Evolutionary conservation across 2,888 invertebrate genomes (phyloP).

Genomic region (Drosophila imparisetae): DNA sequence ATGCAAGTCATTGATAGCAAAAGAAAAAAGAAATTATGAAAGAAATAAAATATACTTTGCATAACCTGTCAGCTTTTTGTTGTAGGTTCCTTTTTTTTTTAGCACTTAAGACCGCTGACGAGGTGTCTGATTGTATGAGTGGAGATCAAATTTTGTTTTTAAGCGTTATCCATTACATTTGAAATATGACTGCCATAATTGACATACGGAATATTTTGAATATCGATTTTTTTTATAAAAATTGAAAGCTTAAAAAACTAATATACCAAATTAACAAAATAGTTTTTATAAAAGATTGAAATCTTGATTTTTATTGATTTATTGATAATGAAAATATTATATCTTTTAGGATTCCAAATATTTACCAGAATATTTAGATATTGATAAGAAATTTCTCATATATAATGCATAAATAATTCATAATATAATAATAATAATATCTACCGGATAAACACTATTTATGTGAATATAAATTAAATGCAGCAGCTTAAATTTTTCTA

Average conservation of each 20-base stretch:
- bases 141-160: background rate
- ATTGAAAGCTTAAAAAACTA: background rate
- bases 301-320: background rate
- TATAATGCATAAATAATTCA: no score
- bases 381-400: no score
- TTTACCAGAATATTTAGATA: no score
- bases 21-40: background rate
- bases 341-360: no score
- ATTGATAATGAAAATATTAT: no score
- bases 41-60: slow-evolving; percentile 8
- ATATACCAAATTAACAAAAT: background rate
- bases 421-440: no score
- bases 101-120: background rate
- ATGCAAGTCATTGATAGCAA: slow-evolving; percentile 41
- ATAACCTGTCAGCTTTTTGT: slow-evolving; percentile 7
- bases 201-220: background rate
- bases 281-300: background rate
- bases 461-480: background rate
- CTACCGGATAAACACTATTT: background rate
- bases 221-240: background rate
- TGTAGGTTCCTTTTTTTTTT: background rate
- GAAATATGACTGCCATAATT: background rate
- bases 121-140: slow-evolving; percentile 3
- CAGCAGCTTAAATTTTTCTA: background rate
- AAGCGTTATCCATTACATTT: background rate